phyloP scores from a whole-genome alignment of 2,888 invertebrate species.

The Ceratothoa steindachneri region DNA sequence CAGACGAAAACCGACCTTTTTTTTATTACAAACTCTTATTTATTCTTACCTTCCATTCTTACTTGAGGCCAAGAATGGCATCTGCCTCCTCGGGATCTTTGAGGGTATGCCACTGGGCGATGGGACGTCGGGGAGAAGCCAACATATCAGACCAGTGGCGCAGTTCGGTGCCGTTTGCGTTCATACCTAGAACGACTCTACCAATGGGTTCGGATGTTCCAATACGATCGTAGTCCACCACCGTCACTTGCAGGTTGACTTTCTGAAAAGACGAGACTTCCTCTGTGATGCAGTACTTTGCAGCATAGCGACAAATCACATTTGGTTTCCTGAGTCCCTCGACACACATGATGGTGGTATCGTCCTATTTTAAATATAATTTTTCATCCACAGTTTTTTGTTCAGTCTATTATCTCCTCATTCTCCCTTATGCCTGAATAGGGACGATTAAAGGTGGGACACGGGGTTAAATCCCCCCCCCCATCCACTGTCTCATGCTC shows the following conservation, averaged over 20 bases:
- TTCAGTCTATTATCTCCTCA: no score
- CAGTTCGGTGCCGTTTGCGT: constrained; percentile 94
- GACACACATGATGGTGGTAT: no score
- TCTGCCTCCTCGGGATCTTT: constrained; percentile 91
- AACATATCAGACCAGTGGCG: constrained; percentile 99
- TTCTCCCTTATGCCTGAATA: no score
- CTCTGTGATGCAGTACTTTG: constrained; percentile 16
- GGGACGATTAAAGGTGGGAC: no score
- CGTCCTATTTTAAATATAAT: no score
- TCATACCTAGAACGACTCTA: constrained; percentile 92
- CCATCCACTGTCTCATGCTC: no score
- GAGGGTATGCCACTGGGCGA: constrained; percentile 99
- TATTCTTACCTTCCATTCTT: constrained; percentile 18
- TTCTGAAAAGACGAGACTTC: constrained; percentile 84
- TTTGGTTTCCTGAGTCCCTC: no score
- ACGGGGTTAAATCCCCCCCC: no score
- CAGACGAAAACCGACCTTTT: no score
- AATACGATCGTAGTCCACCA: constrained; percentile 99
- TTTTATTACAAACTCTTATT: no score
- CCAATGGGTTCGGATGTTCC: constrained; percentile 99
- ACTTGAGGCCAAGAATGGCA: constrained; percentile 48
- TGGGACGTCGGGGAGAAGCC: constrained; percentile 96
- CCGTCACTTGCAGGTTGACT: constrained; percentile 97
- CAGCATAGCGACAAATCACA: no score
- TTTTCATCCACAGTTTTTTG: no score